These are phyloP conservation scores for Quiscalus mexicanus DNA, from an alignment of 2,113 vertebrate species.

Conservation along the genomic window DNA sequence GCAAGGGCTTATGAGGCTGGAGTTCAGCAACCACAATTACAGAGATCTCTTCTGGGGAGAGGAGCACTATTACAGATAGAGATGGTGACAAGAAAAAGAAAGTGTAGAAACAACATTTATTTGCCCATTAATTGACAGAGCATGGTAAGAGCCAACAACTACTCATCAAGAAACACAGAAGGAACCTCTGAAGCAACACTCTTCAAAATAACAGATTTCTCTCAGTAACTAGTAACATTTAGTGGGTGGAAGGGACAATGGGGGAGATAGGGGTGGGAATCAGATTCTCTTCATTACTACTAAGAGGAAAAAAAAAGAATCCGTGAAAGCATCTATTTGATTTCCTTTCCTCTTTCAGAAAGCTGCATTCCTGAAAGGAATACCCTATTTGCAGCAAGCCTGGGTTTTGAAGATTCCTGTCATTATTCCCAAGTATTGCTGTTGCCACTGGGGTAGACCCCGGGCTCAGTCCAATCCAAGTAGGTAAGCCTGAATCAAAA, in stretches of 20 bases:
- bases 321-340: background rate
- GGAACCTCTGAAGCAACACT: background rate
- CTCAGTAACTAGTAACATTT: background rate
- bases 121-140: background rate
- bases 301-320: background rate
- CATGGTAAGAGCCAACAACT: background rate
- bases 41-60: background rate
- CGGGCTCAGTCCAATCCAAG: background rate
- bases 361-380: background rate
- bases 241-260: background rate
- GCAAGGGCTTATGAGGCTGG: background rate
- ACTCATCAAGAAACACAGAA: conserved; percentile 13
- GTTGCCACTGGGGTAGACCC: background rate
- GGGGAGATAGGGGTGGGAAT: background rate
- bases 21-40: background rate
- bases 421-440: background rate
- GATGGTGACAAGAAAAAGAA: background rate
- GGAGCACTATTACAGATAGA: background rate
- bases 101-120: background rate
- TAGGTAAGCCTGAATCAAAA: background rate
- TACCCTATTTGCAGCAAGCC: background rate
- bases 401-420: background rate
- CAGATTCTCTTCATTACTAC: background rate
- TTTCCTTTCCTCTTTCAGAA: background rate
- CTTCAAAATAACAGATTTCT: background rate